These are phyloP conservation scores for Ptychochromis oligacanthus DNA, from an alignment of 2,113 vertebrate species.

Conservation along the genomic window DNA sequence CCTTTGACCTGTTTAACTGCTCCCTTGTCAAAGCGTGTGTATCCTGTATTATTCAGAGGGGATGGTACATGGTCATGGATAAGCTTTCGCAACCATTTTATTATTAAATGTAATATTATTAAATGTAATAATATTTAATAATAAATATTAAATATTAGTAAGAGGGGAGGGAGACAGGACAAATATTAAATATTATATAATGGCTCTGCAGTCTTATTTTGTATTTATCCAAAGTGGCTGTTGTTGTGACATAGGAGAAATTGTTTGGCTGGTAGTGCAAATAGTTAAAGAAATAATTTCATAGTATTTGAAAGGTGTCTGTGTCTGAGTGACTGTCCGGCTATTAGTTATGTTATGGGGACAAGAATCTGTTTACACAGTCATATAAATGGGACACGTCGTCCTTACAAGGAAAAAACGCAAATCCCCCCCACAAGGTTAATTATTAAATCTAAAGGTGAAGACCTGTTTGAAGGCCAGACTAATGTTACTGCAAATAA, in stretches of 20 bases:
- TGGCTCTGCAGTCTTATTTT: too few species aligned
- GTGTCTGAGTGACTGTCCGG: background rate
- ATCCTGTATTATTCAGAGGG: background rate
- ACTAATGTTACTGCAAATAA: background rate
- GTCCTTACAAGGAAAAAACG: too few species aligned
- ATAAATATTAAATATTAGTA: too few species aligned
- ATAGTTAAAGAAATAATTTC: background rate
- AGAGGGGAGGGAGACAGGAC: too few species aligned
- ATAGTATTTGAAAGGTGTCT: background rate
- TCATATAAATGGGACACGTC: background rate
- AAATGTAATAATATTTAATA: too few species aligned
- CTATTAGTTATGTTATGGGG: background rate
- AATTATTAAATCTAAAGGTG: background rate
- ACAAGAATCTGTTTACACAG: background rate
- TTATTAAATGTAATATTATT: too few species aligned
- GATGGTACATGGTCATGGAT: background rate
- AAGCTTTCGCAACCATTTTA: too few species aligned
- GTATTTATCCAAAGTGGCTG: background rate
- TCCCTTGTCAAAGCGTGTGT: background rate
- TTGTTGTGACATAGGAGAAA: background rate
- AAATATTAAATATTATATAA: too few species aligned
- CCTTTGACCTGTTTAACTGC: background rate
- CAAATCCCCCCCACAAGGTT: background rate
- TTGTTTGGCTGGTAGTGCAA: background rate
- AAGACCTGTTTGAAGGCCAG: background rate